These are phyloP conservation scores for Garra rufa DNA, from an alignment of 2,113 vertebrate species.

Conservation along the genomic window DNA sequence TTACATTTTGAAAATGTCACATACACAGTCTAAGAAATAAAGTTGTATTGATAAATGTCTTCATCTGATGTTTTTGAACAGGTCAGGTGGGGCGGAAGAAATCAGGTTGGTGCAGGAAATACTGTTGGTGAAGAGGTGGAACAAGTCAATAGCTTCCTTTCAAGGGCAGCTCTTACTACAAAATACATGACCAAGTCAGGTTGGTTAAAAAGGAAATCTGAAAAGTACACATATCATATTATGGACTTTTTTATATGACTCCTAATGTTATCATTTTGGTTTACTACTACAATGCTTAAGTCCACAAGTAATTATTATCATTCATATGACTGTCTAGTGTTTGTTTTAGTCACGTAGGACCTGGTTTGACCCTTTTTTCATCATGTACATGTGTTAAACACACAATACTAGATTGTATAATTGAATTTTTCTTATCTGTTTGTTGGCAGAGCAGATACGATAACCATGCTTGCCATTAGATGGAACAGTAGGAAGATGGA, in stretches of 20 bases:
- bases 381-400: neutral
- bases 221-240: too few relatives aligned
- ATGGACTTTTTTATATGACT: too few relatives aligned
- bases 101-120: slow-evolving; percentile 31
- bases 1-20: too few relatives aligned
- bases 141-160: slow-evolving; percentile 8
- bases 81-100: slow-evolving; percentile 36
- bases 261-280: too few relatives aligned
- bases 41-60: neutral
- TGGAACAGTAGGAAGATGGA: slow-evolving; percentile 26
- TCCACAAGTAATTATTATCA: too few relatives aligned
- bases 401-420: neutral
- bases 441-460: slow-evolving; percentile 27
- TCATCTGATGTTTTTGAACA: slow-evolving; percentile 19
- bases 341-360: too few relatives aligned
- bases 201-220: neutral
- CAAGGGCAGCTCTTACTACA: slow-evolving; percentile 36
- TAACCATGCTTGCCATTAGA: neutral
- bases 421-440: neutral
- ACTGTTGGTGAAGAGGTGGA: slow-evolving; percentile 14
- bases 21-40: neutral
- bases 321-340: too few relatives aligned
- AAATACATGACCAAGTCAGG: slow-evolving; percentile 42
- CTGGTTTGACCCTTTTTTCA: too few relatives aligned
- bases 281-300: too few relatives aligned